These are phyloP conservation scores for Pipistrellus pipistrellus DNA, from an alignment of 2,797 vertebrate genomes.

Conservation along the genomic window DNA sequence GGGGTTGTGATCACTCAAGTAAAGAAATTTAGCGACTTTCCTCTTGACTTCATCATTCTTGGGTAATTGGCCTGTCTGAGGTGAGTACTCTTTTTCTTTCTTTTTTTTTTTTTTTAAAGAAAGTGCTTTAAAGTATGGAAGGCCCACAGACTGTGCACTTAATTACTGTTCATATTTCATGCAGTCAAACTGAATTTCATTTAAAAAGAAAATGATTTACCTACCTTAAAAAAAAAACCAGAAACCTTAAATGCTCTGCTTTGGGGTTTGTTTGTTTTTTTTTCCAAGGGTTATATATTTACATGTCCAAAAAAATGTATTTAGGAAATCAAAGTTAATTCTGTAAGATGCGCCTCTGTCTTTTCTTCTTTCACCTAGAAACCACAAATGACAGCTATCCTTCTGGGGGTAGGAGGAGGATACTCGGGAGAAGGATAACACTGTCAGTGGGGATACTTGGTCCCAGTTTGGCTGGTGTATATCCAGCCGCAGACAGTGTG, in stretches of 20 bases:
- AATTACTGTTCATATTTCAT: slow-evolving; percentile 94
- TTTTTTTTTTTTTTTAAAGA: slow-evolving; percentile 85
- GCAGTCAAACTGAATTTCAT: slow-evolving; percentile 90
- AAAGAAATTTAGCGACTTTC: slow-evolving; percentile 97
- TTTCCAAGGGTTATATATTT: slow-evolving; percentile 61
- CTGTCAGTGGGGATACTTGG: slow-evolving; percentile 79
- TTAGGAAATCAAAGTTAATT: slow-evolving; percentile 83
- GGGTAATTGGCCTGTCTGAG: slow-evolving; percentile 94
- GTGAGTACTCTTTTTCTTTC: slow-evolving; percentile 89
- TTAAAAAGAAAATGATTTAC: slow-evolving; percentile 91
- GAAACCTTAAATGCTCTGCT: slow-evolving; percentile 53
- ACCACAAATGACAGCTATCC: slow-evolving; percentile 60
- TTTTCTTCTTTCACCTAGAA: slow-evolving; percentile 84
- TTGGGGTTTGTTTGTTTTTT: slow-evolving; percentile 49
- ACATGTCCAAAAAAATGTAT: slow-evolving; percentile 74
- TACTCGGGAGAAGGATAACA: neutral
- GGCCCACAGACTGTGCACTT: slow-evolving; percentile 93
- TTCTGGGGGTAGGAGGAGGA: slow-evolving; percentile 40
- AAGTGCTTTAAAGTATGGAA: slow-evolving; percentile 92
- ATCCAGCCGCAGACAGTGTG: slow-evolving; percentile 57
- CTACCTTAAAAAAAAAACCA: slow-evolving; percentile 78
- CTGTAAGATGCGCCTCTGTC: slow-evolving; percentile 80
- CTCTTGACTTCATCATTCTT: slow-evolving; percentile 94
- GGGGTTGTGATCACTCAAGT: slow-evolving; percentile 97
- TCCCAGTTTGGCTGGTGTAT: slow-evolving; percentile 62